phyloP scores from a whole-genome alignment of 2,888 invertebrate species.

The Thecocarcelia acutangulata region DNA sequence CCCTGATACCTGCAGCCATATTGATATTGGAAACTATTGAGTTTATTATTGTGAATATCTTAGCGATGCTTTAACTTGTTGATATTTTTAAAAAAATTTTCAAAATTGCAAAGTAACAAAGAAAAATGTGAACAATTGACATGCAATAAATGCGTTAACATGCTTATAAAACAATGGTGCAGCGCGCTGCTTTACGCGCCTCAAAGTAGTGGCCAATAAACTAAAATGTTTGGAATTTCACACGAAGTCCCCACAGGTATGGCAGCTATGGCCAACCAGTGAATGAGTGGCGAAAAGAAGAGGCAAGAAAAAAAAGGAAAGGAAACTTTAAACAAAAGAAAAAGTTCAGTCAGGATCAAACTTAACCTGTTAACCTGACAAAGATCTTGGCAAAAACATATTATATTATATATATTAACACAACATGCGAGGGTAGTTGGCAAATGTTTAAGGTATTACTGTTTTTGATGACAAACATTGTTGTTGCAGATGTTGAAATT shows the following conservation, averaged over 20 bases:
- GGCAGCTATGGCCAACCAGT: background rate
- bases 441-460: background rate
- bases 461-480: slow-evolving; percentile 3
- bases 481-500: slow-evolving; percentile 1
- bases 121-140: slow-evolving; percentile 60
- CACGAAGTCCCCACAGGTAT: slow-evolving; percentile 57
- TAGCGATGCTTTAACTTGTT: slow-evolving; percentile 11
- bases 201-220: slow-evolving; percentile 11
- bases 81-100: slow-evolving; percentile 51
- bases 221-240: slow-evolving; percentile 58
- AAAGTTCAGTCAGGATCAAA: slow-evolving; percentile 61
- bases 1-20: too few relatives aligned
- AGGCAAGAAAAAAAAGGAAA: background rate
- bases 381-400: slow-evolving; percentile 30
- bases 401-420: too few relatives aligned
- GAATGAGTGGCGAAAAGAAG: slow-evolving; percentile 20
- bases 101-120: slow-evolving; percentile 13
- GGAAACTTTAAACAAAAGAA: slow-evolving; percentile 38
- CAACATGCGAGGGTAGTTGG: slow-evolving; percentile 54
- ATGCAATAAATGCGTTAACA: slow-evolving; percentile 66
- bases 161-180: slow-evolving; percentile 55
- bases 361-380: slow-evolving; percentile 64
- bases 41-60: too few relatives aligned
- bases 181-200: background rate
- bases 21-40: too few relatives aligned